Base-by-base conservation (phyloP, 2,113 vertebrate species). In the Pandion haliaetus region DNA sequence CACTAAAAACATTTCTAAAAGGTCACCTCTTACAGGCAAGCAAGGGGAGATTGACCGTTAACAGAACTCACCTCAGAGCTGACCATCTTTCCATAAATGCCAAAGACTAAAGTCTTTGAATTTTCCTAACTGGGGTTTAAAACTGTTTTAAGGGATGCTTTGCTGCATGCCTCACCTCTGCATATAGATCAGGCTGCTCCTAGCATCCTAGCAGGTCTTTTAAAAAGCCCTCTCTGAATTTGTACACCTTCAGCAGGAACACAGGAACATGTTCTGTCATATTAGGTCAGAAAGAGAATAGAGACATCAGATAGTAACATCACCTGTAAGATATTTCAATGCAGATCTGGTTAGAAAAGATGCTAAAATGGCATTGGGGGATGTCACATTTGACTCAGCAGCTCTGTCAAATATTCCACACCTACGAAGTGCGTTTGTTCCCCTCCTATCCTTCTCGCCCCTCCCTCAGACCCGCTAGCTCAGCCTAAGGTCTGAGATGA, bases 191-290 rank as follows among this genome's bases (percentile, higher is more conserved):
- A 74, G 55, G 32, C 36, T 70, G 42, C 21, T 78, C 61, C 66
- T 23, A 71, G 42, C 17, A 45, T 78, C 61, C 66, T 23, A 71
- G 42, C 17, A 45, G 15, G 44, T 32, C 28, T 57, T 77, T 66
- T 9, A 18, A 58, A 36, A 67, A 72, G 17, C 12, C 16, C 21
- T 32, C 28, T 32, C 47, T n/a, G 52, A 62, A 49, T 44, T 7
- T 67, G 17, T 21, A 38, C 4, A 21, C 20, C 58, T 59, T 71
- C 45, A 71, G 19, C 21, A 76, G n/a, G 34, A 42, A 45, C 29
- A 84, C 0, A 0, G 21, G 17, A 77, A 57, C n/a, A 15, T 2
- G 1, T n/a, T n/a, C n/a, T n/a, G n/a, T n/a, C n/a, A n/a, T n/a
- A n/a, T n/a, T n/a, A n/a, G n/a, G n/a, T n/a, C n/a, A n/a, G n/a